Conservation (phyloP, 2,113 vertebrate genomes). For the Dicrurus megarhynchus region DNA sequence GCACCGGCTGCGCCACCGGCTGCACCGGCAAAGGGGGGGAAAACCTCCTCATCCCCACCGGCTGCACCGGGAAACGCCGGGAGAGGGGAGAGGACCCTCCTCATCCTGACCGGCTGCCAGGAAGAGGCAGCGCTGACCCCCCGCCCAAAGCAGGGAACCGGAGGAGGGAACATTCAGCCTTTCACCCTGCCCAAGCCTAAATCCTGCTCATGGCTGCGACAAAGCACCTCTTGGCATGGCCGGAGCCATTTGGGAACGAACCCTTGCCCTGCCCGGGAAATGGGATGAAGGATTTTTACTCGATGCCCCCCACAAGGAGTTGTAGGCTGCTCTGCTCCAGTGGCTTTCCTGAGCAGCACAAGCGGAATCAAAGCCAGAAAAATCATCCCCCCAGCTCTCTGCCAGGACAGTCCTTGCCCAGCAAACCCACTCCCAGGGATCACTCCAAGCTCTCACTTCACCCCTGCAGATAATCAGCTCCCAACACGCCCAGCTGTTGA, state of each 20-base stretch:
- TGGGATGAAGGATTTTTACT: rapidly evolving
- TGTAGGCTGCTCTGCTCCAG: neutral
- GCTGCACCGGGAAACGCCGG: neutral
- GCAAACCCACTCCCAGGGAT: neutral
- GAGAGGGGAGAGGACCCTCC: neutral
- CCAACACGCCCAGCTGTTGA: rapidly evolving
- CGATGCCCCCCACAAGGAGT: rapidly evolving
- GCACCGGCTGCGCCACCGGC: neutral
- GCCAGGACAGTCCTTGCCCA: neutral
- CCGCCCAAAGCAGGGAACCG: too few species aligned
- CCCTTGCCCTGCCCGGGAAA: rapidly evolving
- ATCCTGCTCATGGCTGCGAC: neutral
- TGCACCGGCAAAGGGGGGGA: neutral
- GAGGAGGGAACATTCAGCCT: rapidly evolving
- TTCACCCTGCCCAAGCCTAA: neutral
- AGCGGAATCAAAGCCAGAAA: rapidly evolving
- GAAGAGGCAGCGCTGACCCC: neutral
- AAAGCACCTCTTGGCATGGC: rapidly evolving
- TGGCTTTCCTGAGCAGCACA: neutral
- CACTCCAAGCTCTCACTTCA: neutral
- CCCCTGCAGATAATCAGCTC: neutral
- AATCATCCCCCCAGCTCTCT: neutral
- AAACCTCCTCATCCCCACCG: neutral
- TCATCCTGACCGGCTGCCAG: neutral
- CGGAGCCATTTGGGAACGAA: rapidly evolving